Evolutionary conservation across 2,888 invertebrate genomes (phyloP).

Genomic region (Meloe dianella): DNA sequence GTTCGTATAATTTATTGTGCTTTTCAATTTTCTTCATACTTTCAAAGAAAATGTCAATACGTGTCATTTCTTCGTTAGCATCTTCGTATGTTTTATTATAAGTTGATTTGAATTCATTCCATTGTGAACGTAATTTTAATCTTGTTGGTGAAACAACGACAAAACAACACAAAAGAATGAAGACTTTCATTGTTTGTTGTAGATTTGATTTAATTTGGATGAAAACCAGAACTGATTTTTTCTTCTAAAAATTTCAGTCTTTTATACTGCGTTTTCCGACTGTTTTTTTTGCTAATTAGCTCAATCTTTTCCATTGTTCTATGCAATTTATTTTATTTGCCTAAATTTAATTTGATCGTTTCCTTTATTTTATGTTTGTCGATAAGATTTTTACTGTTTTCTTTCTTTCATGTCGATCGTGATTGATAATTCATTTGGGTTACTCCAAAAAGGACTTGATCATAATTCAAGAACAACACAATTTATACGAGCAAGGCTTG

Average conservation of each 20-base stretch:
- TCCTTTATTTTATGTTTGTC: too few species aligned
- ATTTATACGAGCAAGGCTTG: constrained; percentile 32
- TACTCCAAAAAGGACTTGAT: too few species aligned
- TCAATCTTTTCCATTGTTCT: too few species aligned
- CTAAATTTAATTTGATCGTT: too few species aligned
- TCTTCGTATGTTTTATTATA: not conserved
- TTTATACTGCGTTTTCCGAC: too few species aligned
- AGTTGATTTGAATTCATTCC: not conserved
- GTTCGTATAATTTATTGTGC: constrained; percentile 33
- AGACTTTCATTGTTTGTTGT: not conserved
- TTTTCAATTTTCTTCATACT: constrained; percentile 37
- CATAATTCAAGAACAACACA: constrained; percentile 34
- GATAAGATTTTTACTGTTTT: too few species aligned
- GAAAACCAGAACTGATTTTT: too few species aligned
- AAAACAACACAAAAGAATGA: not conserved
- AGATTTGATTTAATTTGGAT: not conserved
- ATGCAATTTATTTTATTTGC: too few species aligned
- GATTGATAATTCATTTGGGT: constrained; percentile 36
- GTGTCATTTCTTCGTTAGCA: not conserved
- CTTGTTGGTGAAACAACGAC: not conserved
- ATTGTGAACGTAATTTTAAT: not conserved
- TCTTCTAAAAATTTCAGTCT: not conserved
- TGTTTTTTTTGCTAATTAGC: not conserved
- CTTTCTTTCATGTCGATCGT: too few species aligned
- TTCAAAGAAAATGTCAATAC: constrained; percentile 15